Conservation (phyloP, 2,888 invertebrate genomes). For the Euspilapteryx auroguttella region DNA sequence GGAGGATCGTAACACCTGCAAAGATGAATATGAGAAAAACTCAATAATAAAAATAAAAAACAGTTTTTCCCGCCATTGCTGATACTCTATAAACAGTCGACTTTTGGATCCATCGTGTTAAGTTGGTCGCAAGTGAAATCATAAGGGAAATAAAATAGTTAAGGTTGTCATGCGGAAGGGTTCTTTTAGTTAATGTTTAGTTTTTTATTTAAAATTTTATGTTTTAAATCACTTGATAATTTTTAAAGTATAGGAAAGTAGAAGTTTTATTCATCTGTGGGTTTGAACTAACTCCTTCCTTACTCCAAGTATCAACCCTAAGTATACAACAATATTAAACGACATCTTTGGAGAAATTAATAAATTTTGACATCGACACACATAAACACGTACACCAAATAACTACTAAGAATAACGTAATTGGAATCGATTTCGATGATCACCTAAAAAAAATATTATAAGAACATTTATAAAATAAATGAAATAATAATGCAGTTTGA, state of each 20-base stretch:
- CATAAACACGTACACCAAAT: conserved; percentile 19
- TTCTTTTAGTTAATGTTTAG: not conserved
- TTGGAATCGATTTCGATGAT: conserved; percentile 58
- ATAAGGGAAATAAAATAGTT: conserved; percentile 43
- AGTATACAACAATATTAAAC: no score
- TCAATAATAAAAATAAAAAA: not conserved
- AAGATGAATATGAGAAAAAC: conserved; percentile 60
- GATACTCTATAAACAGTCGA: conserved; percentile 18
- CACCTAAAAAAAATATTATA: no score
- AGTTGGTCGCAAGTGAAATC: conserved; percentile 48
- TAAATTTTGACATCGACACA: conserved; percentile 4
- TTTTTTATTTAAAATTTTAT: no score
- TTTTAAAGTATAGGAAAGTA: no score
- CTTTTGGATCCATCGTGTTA: conserved; percentile 31
- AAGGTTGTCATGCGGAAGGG: conserved; percentile 38
- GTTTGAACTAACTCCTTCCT: no score
- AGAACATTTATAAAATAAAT: no score
- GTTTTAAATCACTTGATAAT: no score
- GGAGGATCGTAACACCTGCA: conserved; percentile 98
- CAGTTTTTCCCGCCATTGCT: not conserved
- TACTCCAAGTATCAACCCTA: conserved; percentile 56
- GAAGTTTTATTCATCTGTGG: no score
- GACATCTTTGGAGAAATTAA: no score
- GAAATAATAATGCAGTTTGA: no score
- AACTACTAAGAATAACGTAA: no score